These are phyloP conservation scores for Sciaenops ocellatus DNA, from an alignment of 2,797 vertebrate genomes.

Conservation along the genomic window DNA sequence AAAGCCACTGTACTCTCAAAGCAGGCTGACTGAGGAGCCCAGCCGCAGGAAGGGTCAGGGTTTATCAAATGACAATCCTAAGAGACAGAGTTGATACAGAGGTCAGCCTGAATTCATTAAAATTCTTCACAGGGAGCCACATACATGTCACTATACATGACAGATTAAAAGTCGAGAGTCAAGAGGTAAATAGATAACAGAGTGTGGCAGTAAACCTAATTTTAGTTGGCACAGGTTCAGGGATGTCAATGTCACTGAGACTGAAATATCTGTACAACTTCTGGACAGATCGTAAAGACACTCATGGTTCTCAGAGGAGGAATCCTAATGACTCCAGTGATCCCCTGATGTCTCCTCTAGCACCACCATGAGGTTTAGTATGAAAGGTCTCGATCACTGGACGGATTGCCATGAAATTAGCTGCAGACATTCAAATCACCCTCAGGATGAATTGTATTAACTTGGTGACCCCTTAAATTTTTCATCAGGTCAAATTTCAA, in stretches of 20 bases:
- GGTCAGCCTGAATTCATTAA: conserved; percentile 48
- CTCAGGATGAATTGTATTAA: neutral
- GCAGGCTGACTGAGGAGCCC: conserved; percentile 35
- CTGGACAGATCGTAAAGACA: neutral
- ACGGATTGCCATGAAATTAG: neutral
- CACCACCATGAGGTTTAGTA: neutral
- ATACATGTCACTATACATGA: conserved; percentile 18
- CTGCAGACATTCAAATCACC: too few species aligned
- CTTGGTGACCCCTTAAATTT: neutral
- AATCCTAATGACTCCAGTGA: neutral
- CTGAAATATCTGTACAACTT: neutral
- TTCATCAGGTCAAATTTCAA: too few species aligned
- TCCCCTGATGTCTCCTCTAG: neutral
- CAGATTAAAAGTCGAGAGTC: conserved; percentile 6
- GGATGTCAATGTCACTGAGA: neutral
- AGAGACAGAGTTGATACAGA: conserved; percentile 57
- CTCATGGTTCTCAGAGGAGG: neutral
- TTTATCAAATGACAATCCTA: conserved; percentile 51
- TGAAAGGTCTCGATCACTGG: neutral
- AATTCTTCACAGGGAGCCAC: conserved; percentile 1
- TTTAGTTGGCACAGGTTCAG: neutral
- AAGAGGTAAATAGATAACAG: conserved; percentile 2
- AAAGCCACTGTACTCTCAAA: conserved; percentile 21
- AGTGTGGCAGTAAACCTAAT: neutral
- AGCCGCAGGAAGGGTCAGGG: conserved; percentile 57